Percentiles rank a stretch among this genome's conserved stretches.
Conservation (phyloP, 1,140 invertebrate genomes). For the Caenorhabditis tropicalis region DNA sequence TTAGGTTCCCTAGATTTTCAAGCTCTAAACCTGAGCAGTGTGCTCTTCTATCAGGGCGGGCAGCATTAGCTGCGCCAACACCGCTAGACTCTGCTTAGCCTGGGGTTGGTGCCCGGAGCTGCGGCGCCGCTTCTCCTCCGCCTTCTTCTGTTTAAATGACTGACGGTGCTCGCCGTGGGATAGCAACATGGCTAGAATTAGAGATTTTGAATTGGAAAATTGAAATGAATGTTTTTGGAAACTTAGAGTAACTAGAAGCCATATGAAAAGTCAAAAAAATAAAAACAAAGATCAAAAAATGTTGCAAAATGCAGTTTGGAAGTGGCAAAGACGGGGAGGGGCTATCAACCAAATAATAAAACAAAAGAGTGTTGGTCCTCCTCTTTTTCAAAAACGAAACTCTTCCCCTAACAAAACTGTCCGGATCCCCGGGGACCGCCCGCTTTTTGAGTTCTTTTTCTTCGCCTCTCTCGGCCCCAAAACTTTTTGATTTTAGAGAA, state of each 20-base stretch:
- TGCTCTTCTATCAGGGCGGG: slow-evolving; percentile 38
- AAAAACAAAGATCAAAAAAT: not conserved
- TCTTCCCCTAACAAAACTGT: not conserved
- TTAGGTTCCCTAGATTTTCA: too few relatives aligned
- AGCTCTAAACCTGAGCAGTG: not conserved
- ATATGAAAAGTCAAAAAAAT: not conserved
- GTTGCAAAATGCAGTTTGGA: not conserved
- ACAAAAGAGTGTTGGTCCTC: not conserved
- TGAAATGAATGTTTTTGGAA: too few relatives aligned
- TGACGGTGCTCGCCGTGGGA: slow-evolving; percentile 1
- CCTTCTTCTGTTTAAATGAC: slow-evolving; percentile 3
- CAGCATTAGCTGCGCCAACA: slow-evolving; percentile 42
- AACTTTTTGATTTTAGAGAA: slow-evolving; percentile 4
- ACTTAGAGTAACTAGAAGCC: too few relatives aligned
- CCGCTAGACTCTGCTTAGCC: slow-evolving; percentile 43
- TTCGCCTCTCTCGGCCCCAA: too few relatives aligned
- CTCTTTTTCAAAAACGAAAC: not conserved
- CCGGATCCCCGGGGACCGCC: not conserved
- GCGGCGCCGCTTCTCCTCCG: not conserved
- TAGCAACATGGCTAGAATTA: not conserved
- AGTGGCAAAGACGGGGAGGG: not conserved
- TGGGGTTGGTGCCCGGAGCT: not conserved
- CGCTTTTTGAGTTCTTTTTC: slow-evolving; percentile 2
- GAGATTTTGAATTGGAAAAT: not conserved
- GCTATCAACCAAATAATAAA: not conserved